Conservation (phyloP, 2,113 vertebrate genomes). For the Periophthalmodon schlosseri region DNA sequence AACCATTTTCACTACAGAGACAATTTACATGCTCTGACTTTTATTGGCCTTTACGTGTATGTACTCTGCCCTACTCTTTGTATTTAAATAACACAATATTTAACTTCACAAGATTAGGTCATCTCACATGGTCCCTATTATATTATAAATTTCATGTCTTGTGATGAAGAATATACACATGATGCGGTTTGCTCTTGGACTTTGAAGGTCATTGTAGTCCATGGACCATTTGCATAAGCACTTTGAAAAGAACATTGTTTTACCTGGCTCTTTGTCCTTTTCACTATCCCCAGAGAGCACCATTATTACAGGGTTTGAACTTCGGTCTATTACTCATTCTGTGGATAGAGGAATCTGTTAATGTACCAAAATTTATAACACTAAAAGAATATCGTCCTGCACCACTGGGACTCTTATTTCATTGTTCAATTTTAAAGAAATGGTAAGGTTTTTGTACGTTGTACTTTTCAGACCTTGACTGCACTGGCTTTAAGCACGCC, state of each 20-base stretch:
- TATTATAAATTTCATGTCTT: constrained; percentile 60
- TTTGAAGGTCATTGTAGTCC: constrained; percentile 67
- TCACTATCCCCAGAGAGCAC: constrained; percentile 48
- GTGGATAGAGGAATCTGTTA: constrained; percentile 44
- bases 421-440: constrained; percentile 41
- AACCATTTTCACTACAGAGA: neutral
- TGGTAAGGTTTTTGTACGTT: constrained; percentile 21
- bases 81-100: constrained; percentile 32
- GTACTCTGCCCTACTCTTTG: constrained; percentile 22
- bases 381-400: constrained; percentile 32
- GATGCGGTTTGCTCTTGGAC: constrained; percentile 55
- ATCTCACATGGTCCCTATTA: constrained; percentile 61
- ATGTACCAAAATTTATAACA: constrained; percentile 37
- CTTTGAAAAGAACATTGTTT: constrained; percentile 42
- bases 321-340: constrained; percentile 41
- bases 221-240: constrained; percentile 64
- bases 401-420: constrained; percentile 46
- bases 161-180: constrained; percentile 68
- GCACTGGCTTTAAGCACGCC: neutral
- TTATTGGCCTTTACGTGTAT: constrained; percentile 7
- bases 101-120: constrained; percentile 40
- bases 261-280: constrained; percentile 38
- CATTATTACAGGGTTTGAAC: constrained; percentile 48
- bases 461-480: constrained; percentile 23
- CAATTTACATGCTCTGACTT: neutral